phyloP scores from a whole-genome alignment of 2,113 vertebrate species.

The Cephalopholis sonnerati region DNA sequence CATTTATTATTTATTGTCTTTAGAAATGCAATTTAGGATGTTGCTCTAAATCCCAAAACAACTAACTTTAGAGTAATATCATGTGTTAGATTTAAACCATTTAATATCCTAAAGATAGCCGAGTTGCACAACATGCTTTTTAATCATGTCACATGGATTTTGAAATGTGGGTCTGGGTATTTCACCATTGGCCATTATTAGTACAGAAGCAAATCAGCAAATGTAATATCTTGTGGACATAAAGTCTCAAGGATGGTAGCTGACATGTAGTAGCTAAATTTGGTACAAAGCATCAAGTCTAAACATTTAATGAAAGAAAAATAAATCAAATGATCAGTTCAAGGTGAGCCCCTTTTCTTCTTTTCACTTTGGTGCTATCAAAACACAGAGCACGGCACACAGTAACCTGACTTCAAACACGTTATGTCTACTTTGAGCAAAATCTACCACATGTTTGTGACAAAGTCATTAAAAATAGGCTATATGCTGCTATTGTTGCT shows the following conservation, averaged over 20 bases:
- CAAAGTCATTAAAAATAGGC: background rate
- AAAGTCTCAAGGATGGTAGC: background rate
- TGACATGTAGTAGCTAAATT: background rate
- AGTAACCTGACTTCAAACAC: background rate
- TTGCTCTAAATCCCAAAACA: too few relatives aligned
- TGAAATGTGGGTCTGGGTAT: background rate
- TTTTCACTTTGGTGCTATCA: background rate
- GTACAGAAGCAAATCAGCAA: background rate
- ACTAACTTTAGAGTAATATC: background rate
- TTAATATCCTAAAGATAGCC: background rate
- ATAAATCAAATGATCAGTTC: background rate
- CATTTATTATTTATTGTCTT: background rate
- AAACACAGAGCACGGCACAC: background rate
- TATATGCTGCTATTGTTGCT: background rate
- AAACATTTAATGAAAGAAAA: slow-evolving; percentile 1
- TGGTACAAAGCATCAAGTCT: background rate
- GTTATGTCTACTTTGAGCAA: background rate
- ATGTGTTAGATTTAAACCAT: background rate
- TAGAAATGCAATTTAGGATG: background rate
- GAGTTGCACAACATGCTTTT: background rate
- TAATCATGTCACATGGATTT: background rate
- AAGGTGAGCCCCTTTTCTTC: background rate
- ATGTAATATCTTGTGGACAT: background rate
- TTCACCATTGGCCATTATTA: background rate
- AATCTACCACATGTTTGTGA: background rate